These are phyloP conservation scores for Gymnoscopelus braueri DNA, from an alignment of 2,797 vertebrate genomes.

Conservation along the genomic window DNA sequence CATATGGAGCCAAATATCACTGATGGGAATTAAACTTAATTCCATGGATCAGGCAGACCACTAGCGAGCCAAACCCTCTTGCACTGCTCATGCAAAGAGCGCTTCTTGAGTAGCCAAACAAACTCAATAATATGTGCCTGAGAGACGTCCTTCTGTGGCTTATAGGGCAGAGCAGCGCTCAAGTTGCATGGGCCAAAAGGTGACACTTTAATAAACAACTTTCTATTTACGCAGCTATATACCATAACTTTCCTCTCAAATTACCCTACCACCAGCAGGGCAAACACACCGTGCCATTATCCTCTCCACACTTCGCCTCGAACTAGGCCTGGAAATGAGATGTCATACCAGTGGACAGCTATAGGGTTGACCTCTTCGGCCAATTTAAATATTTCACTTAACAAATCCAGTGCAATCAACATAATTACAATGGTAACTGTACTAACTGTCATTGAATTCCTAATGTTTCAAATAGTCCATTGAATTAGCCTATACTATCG, in stretches of 20 bases:
- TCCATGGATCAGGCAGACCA: constrained; percentile 64
- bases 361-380: too few relatives aligned
- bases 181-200: constrained; percentile 34
- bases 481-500: too few relatives aligned
- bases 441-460: too few relatives aligned
- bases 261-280: constrained; percentile 8
- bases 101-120: constrained; percentile 5
- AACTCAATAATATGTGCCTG: constrained; percentile 3
- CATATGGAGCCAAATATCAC: constrained; percentile 61
- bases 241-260: not conserved
- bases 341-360: too few relatives aligned
- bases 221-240: constrained; percentile 51
- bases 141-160: constrained; percentile 29
- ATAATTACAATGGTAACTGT: too few relatives aligned
- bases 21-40: constrained; percentile 70
- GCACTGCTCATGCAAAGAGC: not conserved
- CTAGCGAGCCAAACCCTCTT: constrained; percentile 43
- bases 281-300: too few relatives aligned
- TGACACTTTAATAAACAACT: constrained; percentile 54
- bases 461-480: too few relatives aligned
- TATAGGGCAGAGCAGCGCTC: constrained; percentile 30
- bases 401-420: too few relatives aligned
- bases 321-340: too few relatives aligned
- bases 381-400: too few relatives aligned
- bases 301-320: too few relatives aligned